These are phyloP conservation scores for Mellilla xanthometata DNA, from an alignment of 2,888 invertebrate species.

Conservation along the genomic window DNA sequence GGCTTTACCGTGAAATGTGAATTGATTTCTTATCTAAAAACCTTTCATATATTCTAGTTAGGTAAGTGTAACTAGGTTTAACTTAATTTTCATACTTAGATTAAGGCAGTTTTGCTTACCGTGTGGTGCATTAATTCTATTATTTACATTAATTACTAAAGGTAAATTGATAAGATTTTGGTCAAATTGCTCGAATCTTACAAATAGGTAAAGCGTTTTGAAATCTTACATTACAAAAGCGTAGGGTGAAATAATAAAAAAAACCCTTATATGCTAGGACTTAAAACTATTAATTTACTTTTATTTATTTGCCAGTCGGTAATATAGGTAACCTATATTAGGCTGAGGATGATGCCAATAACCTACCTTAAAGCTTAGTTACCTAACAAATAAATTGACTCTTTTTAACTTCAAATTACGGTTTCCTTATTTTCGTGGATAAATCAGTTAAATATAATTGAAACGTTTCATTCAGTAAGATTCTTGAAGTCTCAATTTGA, in stretches of 20 bases:
- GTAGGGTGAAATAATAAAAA: constrained; percentile 2
- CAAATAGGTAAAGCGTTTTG: constrained; percentile 57
- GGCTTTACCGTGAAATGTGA: constrained; percentile 78
- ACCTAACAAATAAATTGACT: constrained; percentile 2
- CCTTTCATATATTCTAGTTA: neutral
- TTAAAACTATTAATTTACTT: constrained; percentile 1
- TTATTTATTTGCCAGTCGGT: neutral
- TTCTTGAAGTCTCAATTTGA: no score
- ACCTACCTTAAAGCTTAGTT: constrained; percentile 4
- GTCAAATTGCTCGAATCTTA: constrained; percentile 61
- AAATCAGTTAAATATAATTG: no score
- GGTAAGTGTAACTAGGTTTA: constrained; percentile 1
- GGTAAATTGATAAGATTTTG: constrained; percentile 56
- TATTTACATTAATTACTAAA: constrained; percentile 54
- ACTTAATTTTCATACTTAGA: constrained; percentile 48
- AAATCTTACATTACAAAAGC: constrained; percentile 13
- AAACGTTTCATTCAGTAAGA: no score
- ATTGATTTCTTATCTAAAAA: constrained; percentile 29
- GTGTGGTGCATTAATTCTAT: constrained; percentile 60
- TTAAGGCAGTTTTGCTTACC: constrained; percentile 78
- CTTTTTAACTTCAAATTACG: neutral
- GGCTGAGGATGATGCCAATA: no score
- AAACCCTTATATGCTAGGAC: neutral
- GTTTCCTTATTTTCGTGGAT: neutral
- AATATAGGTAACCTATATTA: neutral